Conservation (phyloP, 2,113 vertebrate species). For the Sylvia atricapilla region DNA sequence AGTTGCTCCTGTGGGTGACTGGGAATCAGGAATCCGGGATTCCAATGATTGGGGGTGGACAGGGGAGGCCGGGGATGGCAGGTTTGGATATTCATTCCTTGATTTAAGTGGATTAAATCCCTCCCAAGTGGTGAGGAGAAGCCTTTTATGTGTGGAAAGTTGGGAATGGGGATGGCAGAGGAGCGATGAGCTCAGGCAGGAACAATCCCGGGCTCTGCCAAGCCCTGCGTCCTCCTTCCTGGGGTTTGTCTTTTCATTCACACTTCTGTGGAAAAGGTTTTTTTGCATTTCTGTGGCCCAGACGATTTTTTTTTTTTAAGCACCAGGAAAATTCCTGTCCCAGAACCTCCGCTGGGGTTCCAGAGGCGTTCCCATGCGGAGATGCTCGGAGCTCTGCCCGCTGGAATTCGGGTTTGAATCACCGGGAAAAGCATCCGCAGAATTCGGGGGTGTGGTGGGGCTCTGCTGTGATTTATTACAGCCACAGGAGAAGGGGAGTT, state of each 20-base stretch:
- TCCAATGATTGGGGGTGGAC: too few relatives aligned
- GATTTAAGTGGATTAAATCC: not conserved
- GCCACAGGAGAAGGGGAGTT: not conserved
- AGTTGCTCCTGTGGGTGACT: not conserved
- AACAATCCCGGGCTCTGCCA: not conserved
- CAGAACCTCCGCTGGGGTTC: not conserved
- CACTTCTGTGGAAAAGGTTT: rapidly evolving
- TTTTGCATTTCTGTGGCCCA: not conserved
- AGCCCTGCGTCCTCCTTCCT: not conserved
- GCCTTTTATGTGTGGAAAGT: not conserved
- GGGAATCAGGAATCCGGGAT: not conserved
- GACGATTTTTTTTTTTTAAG: not conserved
- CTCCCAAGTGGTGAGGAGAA: not conserved
- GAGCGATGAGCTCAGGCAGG: not conserved
- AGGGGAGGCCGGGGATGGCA: not conserved
- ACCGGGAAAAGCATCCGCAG: not conserved
- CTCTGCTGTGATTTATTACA: not conserved
- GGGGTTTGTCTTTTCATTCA: not conserved
- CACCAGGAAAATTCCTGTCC: not conserved
- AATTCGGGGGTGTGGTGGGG: slow-evolving; percentile 9
- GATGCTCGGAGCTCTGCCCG: not conserved
- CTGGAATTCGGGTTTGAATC: not conserved
- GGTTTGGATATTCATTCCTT: not conserved
- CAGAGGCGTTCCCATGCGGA: not conserved
- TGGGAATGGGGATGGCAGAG: not conserved